Conservation (phyloP, 2,797 vertebrate species). For the Trematomus bernacchii region DNA sequence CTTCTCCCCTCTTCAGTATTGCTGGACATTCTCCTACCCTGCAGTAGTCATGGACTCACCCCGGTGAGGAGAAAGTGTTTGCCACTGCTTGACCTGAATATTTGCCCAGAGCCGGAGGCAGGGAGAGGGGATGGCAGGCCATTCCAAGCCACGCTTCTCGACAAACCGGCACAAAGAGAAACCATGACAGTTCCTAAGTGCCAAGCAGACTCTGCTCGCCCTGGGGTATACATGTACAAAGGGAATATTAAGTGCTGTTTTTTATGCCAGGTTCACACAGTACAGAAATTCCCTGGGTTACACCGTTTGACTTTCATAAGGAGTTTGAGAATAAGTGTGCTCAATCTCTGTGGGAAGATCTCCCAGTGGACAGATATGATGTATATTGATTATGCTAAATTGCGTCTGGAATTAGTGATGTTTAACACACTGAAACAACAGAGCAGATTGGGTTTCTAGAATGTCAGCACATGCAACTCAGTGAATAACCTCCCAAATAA, state of each 20-base stretch:
- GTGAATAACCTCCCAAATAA: conserved; percentile 20
- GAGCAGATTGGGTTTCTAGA: conserved; percentile 19
- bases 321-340: conserved; percentile 73
- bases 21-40: conserved; percentile 42
- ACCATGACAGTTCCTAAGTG: conserved; percentile 48
- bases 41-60: conserved; percentile 46
- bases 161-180: conserved; percentile 54
- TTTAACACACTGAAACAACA: conserved; percentile 26
- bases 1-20: conserved; percentile 14
- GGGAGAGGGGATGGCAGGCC: conserved; percentile 47
- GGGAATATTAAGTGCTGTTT: conserved; percentile 61
- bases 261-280: conserved; percentile 56
- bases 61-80: conserved; percentile 51
- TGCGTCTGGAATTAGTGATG: conserved; percentile 55
- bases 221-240: conserved; percentile 50
- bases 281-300: conserved; percentile 51
- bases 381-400: conserved; percentile 50
- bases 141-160: conserved; percentile 56
- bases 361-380: conserved; percentile 53
- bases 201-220: conserved; percentile 56
- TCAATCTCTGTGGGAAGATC: conserved; percentile 65
- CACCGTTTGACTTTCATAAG: conserved; percentile 73
- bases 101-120: conserved; percentile 64
- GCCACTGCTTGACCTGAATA: conserved; percentile 75
- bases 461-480: conserved; percentile 50